Percentiles rank a stretch among this genome's conserved stretches.
These are phyloP conservation scores for Sericinus montela DNA, from an alignment of 2,888 invertebrate species.

Conservation along the genomic window DNA sequence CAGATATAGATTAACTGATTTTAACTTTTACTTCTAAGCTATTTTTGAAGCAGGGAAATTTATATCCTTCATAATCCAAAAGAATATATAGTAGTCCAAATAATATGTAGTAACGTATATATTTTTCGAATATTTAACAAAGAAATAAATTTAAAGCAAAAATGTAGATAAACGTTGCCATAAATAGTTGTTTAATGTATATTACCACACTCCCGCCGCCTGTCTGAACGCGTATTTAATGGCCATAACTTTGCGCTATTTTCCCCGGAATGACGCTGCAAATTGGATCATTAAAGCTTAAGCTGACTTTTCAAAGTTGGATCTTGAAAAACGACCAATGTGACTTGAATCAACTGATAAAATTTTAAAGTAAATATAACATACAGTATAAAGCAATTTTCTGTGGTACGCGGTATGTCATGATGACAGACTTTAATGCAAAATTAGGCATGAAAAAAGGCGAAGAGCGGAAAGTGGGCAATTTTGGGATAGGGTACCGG, in stretches of 20 bases:
- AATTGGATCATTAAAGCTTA: conserved; percentile 25
- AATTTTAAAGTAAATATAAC: not conserved
- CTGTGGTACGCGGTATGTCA: too few relatives aligned
- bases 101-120: too few relatives aligned
- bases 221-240: conserved; percentile 7
- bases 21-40: too few relatives aligned
- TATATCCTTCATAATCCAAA: too few relatives aligned
- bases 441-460: too few relatives aligned
- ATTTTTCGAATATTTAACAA: not conserved
- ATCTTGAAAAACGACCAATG: conserved; percentile 16
- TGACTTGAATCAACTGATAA: conserved; percentile 15
- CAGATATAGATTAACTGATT: too few relatives aligned
- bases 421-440: too few relatives aligned
- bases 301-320: conserved; percentile 18
- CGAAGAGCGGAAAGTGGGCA: too few relatives aligned
- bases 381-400: too few relatives aligned
- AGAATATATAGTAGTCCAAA: too few relatives aligned
- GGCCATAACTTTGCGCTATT: conserved; percentile 15
- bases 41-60: too few relatives aligned
- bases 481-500: too few relatives aligned
- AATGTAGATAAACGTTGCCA: not conserved
- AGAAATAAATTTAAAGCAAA: not conserved
- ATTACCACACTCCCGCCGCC: not conserved
- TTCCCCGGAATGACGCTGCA: conserved; percentile 21
- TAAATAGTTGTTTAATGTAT: conserved; percentile 6